Percentiles rank a stretch among this genome's conserved stretches.
Evolutionary conservation across 2,113 vertebrate genomes (phyloP).

Genomic region (Indri indri): DNA sequence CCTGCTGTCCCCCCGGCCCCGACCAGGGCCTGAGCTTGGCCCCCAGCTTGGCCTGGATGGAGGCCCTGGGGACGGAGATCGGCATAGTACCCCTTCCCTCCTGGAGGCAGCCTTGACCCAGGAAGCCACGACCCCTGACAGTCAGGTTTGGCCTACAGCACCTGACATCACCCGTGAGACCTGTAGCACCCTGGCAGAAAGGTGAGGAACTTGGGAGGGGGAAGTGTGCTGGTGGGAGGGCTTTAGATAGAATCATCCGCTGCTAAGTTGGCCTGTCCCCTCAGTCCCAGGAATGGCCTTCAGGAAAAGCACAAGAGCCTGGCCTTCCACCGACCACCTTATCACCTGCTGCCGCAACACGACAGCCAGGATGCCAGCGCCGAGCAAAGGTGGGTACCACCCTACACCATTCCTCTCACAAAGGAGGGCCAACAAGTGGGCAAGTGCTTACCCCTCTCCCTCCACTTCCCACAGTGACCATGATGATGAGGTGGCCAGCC

Average conservation of each 20-base stretch:
- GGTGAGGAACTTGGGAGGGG: slow-evolving; percentile 72
- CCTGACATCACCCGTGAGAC: slow-evolving; percentile 98
- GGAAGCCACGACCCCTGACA: slow-evolving; percentile 88
- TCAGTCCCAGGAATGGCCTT: slow-evolving; percentile 92
- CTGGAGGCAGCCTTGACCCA: slow-evolving; percentile 92
- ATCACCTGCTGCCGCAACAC: slow-evolving; percentile 92
- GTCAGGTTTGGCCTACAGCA: slow-evolving; percentile 95
- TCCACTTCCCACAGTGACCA: slow-evolving; percentile 89
- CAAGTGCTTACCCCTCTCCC: background rate
- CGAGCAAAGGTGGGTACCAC: slow-evolving; percentile 91
- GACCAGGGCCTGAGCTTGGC: slow-evolving; percentile 85
- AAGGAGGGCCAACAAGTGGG: background rate
- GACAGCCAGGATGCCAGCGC: slow-evolving; percentile 95
- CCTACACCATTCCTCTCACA: background rate
- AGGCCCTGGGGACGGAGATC: slow-evolving; percentile 87
- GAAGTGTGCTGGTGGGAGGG: background rate
- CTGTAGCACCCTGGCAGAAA: slow-evolving; percentile 90
- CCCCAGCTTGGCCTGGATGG: slow-evolving; percentile 89
- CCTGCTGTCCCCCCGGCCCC: slow-evolving; percentile 88
- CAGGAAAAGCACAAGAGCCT: slow-evolving; percentile 93
- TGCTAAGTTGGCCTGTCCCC: slow-evolving; percentile 14
- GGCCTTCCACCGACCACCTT: slow-evolving; percentile 92
- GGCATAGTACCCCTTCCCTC: slow-evolving; percentile 90
- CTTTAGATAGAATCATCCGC: background rate
- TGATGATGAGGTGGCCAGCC: slow-evolving; percentile 94